These are phyloP conservation scores for Pseudomyrmex gracilis DNA, from an alignment of 1,140 invertebrate genomes.

Conservation along the genomic window DNA sequence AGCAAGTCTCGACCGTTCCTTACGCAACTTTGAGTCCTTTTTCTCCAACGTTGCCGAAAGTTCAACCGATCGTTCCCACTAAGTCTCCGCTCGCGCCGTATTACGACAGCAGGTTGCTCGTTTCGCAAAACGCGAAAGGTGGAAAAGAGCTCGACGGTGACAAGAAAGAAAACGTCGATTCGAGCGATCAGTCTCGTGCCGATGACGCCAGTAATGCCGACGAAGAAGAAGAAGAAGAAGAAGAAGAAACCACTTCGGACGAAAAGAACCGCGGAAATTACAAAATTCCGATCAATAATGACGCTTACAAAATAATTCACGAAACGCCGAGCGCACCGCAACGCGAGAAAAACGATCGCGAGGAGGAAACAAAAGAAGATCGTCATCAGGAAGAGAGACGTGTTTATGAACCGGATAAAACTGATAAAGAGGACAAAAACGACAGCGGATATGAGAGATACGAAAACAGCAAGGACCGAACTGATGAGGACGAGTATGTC, in stretches of 20 bases:
- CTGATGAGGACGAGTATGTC: neutral
- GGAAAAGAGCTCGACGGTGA: neutral
- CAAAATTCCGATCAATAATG: conserved; percentile 17
- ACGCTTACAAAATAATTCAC: neutral
- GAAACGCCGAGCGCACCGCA: neutral
- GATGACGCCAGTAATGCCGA: neutral
- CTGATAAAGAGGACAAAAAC: conserved; percentile 37
- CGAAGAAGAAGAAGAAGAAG: neutral
- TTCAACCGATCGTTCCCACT: neutral
- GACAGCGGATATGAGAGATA: neutral
- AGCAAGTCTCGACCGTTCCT: conserved; percentile 10
- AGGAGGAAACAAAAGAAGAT: neutral
- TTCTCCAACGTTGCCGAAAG: neutral
- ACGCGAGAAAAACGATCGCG: neutral
- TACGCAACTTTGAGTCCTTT: conserved; percentile 20
- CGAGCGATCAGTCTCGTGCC: neutral
- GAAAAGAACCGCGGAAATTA: conserved; percentile 11
- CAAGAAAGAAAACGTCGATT: neutral
- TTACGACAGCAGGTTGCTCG: conserved; percentile 6
- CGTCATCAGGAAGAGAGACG: neutral
- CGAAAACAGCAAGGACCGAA: neutral
- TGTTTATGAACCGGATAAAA: neutral
- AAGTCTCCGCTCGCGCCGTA: conserved; percentile 10
- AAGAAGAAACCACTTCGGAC: neutral
- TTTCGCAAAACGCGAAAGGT: neutral